Evolutionary conservation across 1,140 invertebrate species (phyloP).

Genomic region (Cydia fagiglandana): DNA sequence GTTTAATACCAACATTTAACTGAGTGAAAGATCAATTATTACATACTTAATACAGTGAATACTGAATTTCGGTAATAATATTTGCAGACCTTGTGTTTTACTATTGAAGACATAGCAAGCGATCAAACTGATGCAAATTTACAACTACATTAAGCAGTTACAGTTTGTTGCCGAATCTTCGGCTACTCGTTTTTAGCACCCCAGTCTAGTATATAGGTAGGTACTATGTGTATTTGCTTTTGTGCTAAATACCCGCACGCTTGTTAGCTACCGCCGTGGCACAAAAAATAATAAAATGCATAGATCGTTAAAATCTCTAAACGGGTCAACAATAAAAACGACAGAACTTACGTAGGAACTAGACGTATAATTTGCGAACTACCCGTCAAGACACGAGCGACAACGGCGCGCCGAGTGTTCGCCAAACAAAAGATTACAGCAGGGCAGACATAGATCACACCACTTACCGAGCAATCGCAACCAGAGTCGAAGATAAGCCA

Average conservation of each 20-base stretch:
- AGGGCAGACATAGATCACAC: neutral
- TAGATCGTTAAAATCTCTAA: neutral
- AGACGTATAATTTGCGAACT: conserved; percentile 24
- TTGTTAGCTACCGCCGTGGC: too few species aligned
- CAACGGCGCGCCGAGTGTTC: conserved; percentile 15
- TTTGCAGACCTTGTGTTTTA: too few species aligned
- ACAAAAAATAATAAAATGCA: neutral
- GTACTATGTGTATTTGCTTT: too few species aligned
- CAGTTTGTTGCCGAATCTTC: too few species aligned
- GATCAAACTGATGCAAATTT: too few species aligned
- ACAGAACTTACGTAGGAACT: neutral
- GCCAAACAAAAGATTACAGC: conserved; percentile 24
- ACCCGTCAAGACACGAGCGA: conserved; percentile 6
- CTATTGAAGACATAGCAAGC: too few species aligned
- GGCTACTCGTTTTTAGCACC: too few species aligned
- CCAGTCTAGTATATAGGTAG: too few species aligned
- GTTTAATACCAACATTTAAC: neutral
- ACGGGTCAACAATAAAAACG: conserved; percentile 6
- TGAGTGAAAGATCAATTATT: neutral
- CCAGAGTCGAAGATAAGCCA: neutral
- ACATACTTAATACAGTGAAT: too few species aligned
- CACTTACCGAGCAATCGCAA: neutral
- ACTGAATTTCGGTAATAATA: too few species aligned
- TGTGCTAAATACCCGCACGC: too few species aligned
- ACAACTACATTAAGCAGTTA: too few species aligned